Conservation (phyloP, 2,888 invertebrate genomes). For the Podabrus alpinus region DNA sequence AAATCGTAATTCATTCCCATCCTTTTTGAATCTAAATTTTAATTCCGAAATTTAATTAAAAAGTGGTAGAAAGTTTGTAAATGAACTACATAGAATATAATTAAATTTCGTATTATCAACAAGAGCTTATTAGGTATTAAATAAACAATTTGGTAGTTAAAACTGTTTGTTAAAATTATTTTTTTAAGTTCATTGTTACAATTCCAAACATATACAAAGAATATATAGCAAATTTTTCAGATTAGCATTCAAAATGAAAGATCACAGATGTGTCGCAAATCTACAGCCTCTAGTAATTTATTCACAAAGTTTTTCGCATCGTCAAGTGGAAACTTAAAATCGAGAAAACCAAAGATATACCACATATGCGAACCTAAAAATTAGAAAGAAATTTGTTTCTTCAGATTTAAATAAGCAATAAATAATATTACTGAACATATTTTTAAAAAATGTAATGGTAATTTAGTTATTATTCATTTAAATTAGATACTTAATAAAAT, state of each 20-base stretch:
- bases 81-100: not conserved
- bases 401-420: not conserved
- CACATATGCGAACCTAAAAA: conserved; percentile 14
- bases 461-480: too few relatives aligned
- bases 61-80: not conserved
- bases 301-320: conserved; percentile 32
- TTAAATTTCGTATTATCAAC: not conserved
- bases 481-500: not conserved
- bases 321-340: conserved; percentile 31
- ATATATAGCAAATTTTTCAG: conserved; percentile 16
- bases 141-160: not conserved
- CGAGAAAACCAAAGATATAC: conserved; percentile 36
- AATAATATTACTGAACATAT: too few relatives aligned
- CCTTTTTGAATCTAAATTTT: not conserved
- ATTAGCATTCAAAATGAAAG: conserved; percentile 20
- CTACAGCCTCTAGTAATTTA: conserved; percentile 37
- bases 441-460: too few relatives aligned
- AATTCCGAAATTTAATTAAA: not conserved
- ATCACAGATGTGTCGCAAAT: conserved; percentile 33
- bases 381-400: not conserved
- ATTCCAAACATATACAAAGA: conserved; percentile 13
- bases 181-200: conserved; percentile 11
- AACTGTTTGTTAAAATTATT: not conserved
- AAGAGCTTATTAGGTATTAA: not conserved
- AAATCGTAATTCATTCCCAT: not conserved